phyloP scores from a whole-genome alignment of 1,140 invertebrate genomes.

The Globodera ellingtonae region DNA sequence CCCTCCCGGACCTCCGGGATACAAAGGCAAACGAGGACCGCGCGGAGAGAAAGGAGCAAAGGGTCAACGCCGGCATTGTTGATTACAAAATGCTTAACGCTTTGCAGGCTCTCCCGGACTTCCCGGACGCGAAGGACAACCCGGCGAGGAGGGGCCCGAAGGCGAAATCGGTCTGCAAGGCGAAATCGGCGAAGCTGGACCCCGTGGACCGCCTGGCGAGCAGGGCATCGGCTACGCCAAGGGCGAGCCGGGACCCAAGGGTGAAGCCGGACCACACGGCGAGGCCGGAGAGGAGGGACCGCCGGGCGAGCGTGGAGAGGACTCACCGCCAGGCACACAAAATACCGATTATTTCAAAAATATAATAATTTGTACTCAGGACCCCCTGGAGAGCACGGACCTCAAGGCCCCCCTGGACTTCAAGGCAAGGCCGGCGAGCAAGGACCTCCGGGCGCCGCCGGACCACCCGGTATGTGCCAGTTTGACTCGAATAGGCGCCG shows the following conservation, averaged over 20 bases:
- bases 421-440: conserved; percentile 22
- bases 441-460: conserved; percentile 9
- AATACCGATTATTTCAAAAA: not conserved
- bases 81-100: not conserved
- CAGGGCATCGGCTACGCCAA: conserved; percentile 22
- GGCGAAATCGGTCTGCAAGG: conserved; percentile 19
- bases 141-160: conserved; percentile 27
- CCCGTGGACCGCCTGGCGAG: conserved; percentile 26
- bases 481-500: not conserved
- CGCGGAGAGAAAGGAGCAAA: conserved; percentile 38
- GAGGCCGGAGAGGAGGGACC: conserved; percentile 17
- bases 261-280: conserved; percentile 27
- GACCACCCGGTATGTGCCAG: conserved; percentile 13
- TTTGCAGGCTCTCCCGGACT: conserved; percentile 22
- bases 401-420: conserved; percentile 24
- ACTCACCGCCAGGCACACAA: conserved; percentile 34
- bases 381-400: conserved; percentile 34
- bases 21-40: conserved; percentile 37
- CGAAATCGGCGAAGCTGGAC: conserved; percentile 12
- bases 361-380: not conserved
- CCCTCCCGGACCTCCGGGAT: conserved; percentile 34
- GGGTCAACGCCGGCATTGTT: conserved; percentile 3
- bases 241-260: conserved; percentile 28
- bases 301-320: conserved; percentile 35
- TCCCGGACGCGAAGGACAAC: conserved; percentile 33